A percentile compares a stretch with the other conserved stretches of the same genome.
phyloP scores from a whole-genome alignment of 2,797 vertebrate genomes.

The Botia kubotai region DNA sequence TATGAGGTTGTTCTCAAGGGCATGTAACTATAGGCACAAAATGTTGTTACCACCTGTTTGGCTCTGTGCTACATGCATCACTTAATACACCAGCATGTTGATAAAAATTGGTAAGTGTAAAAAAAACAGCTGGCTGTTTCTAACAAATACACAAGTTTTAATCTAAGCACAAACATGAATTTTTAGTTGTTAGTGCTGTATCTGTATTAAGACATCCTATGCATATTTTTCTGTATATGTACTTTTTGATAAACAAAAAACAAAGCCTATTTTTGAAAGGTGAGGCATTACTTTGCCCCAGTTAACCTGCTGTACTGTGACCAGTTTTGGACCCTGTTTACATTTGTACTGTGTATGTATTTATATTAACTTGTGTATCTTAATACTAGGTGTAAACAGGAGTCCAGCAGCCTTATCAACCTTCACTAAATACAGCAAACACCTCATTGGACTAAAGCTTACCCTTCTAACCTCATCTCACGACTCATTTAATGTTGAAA shows the following conservation, averaged over 20 bases:
- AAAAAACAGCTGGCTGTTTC: too few species aligned
- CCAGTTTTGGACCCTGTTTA: not conserved
- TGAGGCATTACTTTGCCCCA: not conserved
- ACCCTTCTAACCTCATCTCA: constrained; percentile 37
- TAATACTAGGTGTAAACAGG: not conserved
- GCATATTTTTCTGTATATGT: too few species aligned
- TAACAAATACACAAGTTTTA: too few species aligned
- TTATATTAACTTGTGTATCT: not conserved
- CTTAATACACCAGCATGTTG: not conserved
- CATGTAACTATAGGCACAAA: not conserved
- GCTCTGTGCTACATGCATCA: not conserved
- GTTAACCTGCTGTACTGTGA: too few species aligned
- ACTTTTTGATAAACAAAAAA: too few species aligned
- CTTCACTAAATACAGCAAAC: not conserved
- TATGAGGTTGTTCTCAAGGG: constrained; percentile 25
- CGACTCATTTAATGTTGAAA: constrained; percentile 28
- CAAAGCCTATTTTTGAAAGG: not conserved
- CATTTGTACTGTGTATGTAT: not conserved
- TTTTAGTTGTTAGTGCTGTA: too few species aligned
- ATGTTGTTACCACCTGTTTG: not conserved
- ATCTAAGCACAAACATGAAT: too few species aligned
- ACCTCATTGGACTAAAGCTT: not conserved
- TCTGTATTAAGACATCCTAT: too few species aligned
- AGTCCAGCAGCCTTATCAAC: too few species aligned
- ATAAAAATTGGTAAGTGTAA: not conserved